Percentiles rank a stretch among this genome's conserved stretches.
Conservation (phyloP, 2,888 invertebrate genomes). For the Dryadula phaetusa region DNA sequence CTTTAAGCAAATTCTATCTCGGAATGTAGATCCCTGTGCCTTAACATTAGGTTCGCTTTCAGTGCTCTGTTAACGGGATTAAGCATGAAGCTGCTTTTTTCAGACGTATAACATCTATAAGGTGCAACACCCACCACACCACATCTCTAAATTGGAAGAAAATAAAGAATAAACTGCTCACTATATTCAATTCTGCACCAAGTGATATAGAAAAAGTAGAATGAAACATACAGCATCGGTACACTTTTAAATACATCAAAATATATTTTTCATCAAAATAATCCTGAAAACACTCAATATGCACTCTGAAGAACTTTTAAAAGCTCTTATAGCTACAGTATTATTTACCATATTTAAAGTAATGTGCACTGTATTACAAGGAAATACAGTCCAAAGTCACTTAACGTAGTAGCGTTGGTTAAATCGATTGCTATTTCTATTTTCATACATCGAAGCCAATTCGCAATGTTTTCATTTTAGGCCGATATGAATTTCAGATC, state of each 20-base stretch:
- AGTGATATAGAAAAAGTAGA: not conserved
- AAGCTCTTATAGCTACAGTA: constrained; percentile 9
- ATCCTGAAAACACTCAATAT: constrained; percentile 16
- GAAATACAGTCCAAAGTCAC: constrained; percentile 1
- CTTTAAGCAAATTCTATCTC: no score
- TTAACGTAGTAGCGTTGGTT: not conserved
- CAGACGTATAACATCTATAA: no score
- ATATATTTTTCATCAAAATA: constrained; percentile 32
- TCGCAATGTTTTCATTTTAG: constrained; percentile 27
- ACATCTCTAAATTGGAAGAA: no score
- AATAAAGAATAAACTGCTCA: not conserved
- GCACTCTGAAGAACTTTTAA: constrained; percentile 28
- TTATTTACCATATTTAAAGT: constrained; percentile 4
- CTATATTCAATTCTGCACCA: not conserved
- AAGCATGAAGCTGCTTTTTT: no score
- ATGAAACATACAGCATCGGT: not conserved
- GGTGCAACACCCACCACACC: no score
- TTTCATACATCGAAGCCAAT: constrained; percentile 32
- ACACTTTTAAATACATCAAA: constrained; percentile 9
- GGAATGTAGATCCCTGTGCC: no score
- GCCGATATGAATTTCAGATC: constrained; percentile 26
- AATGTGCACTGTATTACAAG: not conserved
- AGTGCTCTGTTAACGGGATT: no score
- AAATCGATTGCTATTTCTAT: constrained; percentile 34
- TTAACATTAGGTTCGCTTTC: no score